Conservation (phyloP, 2,888 invertebrate species). For the Elgonia sp. region DNA sequence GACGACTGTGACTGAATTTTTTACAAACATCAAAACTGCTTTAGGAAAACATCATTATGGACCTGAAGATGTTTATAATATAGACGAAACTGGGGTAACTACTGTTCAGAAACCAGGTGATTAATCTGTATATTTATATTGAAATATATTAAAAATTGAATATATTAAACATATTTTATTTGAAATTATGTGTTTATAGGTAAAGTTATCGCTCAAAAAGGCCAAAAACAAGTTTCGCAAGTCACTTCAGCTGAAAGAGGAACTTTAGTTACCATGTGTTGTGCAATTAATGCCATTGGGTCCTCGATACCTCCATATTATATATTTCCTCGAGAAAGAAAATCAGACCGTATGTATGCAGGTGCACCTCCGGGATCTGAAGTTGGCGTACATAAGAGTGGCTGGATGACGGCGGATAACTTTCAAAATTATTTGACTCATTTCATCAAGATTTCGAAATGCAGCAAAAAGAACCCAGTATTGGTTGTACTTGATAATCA, state of each 20-base stretch:
- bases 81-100: constrained; percentile 7
- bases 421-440: too few relatives aligned
- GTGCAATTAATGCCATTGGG: not conserved
- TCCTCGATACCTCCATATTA: not conserved
- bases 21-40: not conserved
- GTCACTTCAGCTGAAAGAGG: not conserved
- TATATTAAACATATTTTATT: too few relatives aligned
- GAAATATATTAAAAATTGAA: too few relatives aligned
- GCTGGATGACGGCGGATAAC: not conserved
- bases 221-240: too few relatives aligned
- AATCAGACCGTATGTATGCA: not conserved
- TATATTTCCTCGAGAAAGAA: constrained; percentile 1
- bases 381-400: too few relatives aligned
- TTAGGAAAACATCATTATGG: not conserved
- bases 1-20: constrained; percentile 10
- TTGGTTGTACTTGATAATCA: constrained; percentile 80
- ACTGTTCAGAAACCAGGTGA: constrained; percentile 15
- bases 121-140: not conserved
- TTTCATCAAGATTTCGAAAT: too few relatives aligned
- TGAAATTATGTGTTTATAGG: not conserved
- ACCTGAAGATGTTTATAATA: constrained; percentile 11
- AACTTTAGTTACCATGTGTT: not conserved
- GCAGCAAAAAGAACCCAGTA: too few relatives aligned
- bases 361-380: not conserved
- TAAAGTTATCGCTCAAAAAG: not conserved